Evolutionary conservation across 2,888 invertebrate genomes (phyloP).

Genomic region (Platycnemis pennipes): DNA sequence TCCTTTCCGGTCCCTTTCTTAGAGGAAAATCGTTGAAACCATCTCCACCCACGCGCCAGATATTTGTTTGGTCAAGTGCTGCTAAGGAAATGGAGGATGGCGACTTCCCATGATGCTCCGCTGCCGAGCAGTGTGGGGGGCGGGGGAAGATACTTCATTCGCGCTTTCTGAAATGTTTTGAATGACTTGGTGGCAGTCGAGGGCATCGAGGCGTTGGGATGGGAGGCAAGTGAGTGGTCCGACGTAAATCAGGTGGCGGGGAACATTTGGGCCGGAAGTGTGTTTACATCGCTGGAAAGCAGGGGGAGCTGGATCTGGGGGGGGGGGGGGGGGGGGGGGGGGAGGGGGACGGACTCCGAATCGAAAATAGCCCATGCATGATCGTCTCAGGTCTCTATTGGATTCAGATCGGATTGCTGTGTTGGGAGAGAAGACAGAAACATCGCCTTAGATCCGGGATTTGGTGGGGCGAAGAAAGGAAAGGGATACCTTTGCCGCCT

Average conservation of each 20-base stretch:
- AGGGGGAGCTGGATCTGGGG: neutral
- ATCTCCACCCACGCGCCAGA: neutral
- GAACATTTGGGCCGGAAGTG: neutral
- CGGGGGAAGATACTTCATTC: neutral
- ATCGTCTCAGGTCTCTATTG: neutral
- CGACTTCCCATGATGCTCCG: neutral
- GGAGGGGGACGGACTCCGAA: neutral
- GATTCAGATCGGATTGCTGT: neutral
- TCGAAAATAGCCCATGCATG: conserved; percentile 6
- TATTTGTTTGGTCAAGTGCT: neutral
- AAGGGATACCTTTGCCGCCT: neutral
- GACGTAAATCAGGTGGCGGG: neutral
- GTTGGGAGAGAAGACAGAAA: neutral
- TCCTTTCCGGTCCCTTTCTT: too few species aligned
- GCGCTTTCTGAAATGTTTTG: neutral
- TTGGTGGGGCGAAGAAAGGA: neutral
- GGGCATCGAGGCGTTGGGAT: neutral
- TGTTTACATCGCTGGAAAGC: neutral
- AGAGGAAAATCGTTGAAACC: too few species aligned
- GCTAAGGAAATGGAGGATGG: neutral
- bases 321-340: neutral
- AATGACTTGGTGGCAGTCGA: neutral
- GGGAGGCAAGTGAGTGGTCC: neutral
- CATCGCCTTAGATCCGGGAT: neutral
- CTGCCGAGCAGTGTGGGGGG: neutral